Base-by-base conservation (phyloP, 1,140 invertebrate genomes). In the Lanistes nyassanus region DNA sequence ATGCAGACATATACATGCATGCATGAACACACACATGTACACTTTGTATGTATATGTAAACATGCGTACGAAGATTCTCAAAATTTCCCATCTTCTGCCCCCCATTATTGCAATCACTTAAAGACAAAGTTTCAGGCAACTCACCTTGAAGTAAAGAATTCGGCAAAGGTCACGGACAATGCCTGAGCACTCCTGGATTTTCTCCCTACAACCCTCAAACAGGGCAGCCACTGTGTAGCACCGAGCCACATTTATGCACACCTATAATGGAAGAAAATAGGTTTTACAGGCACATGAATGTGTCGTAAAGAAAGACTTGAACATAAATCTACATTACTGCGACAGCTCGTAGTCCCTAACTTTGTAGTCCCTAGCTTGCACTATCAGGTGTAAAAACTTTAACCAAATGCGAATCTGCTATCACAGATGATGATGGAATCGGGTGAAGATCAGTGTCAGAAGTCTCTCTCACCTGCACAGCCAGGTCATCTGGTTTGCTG, bases 191-290 rank as follows among this genome's bases (percentile, higher is more conserved):
- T 95, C 94, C 69, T 90, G 87, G 11, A 97, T 94, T 82, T 94
- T 94, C 83, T 95, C 94, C 79, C 97, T 91, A 88, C 97, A 99
- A 55, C 92, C 93, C 79, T 94, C 93, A 91, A 99, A 99, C 80
- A 94, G 92, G n/a, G 97, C 96, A 7, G 97, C 96, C 7, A 99
- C 97, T 21, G 95, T 93, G 86, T 97, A 99, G 89, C 97, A 99
- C 72, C 93, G 92, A 1, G 95, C 95, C 73, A 98, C 94, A 88
- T 99, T 94, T 39, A 92, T 93, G 86, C 97, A 99, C 80, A 99
- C 97, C 92, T 96, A 78, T 26, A 82, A 79, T 26, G 36, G 67
- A 36, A 78, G 56, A 29, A n/a, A n/a, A n/a, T n/a, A n/a, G n/a
- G n/a, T n/a, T n/a, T n/a, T n/a, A n/a, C n/a, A n/a, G n/a, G n/a